These are phyloP conservation scores for Pantherophis alleghaniensis DNA, from an alignment of 2,797 vertebrate genomes.

Conservation along the genomic window DNA sequence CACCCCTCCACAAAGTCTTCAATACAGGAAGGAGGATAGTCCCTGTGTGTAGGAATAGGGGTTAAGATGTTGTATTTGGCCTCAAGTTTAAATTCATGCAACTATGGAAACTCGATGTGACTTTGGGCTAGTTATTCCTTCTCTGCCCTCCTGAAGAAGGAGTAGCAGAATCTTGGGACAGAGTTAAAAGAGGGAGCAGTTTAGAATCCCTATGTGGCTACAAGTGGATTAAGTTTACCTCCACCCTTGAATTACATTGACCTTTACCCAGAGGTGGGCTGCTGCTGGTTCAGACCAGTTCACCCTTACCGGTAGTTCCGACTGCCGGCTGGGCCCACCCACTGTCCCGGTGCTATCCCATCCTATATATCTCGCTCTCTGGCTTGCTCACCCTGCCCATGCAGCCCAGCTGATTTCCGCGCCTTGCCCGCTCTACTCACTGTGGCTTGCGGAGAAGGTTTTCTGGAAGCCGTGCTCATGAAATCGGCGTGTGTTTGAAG, in stretches of 20 bases:
- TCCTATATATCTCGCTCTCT: too few species aligned
- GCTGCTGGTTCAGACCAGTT: too few species aligned
- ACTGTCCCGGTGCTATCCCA: too few species aligned
- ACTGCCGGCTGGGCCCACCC: too few species aligned
- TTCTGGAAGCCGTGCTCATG: too few species aligned
- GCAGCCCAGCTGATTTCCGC: too few species aligned
- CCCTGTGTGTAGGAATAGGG: background rate
- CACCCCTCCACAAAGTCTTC: background rate
- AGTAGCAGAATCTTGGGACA: background rate
- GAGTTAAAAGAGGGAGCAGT: background rate
- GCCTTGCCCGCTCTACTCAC: too few species aligned
- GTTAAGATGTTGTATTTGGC: background rate
- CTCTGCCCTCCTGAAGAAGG: background rate
- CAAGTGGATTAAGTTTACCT: background rate
- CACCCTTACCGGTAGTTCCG: too few species aligned
- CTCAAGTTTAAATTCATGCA: background rate
- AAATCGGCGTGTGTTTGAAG: too few species aligned
- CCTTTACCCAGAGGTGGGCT: background rate
- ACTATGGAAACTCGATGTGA: background rate
- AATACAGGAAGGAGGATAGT: background rate
- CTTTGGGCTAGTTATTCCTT: background rate
- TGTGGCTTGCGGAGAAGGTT: too few species aligned
- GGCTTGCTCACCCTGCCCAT: too few species aligned
- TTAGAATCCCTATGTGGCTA: background rate
- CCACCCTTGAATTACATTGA: background rate